Conservation (phyloP, 2,113 vertebrate species). For the Dipodomys ordii region DNA sequence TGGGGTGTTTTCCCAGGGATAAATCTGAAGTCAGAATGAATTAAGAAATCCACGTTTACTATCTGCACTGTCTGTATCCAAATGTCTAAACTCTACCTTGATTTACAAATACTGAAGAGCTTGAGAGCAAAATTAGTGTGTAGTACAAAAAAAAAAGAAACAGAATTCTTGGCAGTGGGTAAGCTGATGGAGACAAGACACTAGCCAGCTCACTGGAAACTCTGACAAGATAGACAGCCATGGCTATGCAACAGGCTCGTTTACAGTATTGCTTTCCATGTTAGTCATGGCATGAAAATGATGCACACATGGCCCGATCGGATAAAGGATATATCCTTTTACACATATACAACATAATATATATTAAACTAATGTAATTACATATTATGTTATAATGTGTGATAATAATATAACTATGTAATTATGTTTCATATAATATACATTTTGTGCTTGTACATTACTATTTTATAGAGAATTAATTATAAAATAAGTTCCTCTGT, state of each 20-base stretch:
- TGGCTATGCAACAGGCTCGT: no score
- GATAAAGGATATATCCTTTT: background rate
- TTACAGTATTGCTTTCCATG: background rate
- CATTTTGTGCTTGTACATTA: no score
- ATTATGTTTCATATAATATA: no score
- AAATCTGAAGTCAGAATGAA: constrained; percentile 9
- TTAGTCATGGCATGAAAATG: background rate
- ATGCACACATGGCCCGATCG: background rate
- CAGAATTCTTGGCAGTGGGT: background rate
- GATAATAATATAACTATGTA: no score
- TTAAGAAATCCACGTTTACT: constrained; percentile 17
- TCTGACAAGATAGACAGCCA: background rate
- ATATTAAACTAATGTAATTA: no score
- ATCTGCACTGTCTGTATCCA: background rate
- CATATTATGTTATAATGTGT: no score
- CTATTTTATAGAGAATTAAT: no score
- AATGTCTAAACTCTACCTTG: background rate
- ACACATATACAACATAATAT: no score
- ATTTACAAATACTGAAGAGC: background rate
- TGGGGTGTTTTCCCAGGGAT: background rate
- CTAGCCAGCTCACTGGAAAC: background rate
- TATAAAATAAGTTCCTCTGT: no score
- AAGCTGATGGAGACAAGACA: background rate
- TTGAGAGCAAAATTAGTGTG: constrained; percentile 9
- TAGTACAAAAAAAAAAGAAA: background rate